Conservation (phyloP, 2,797 vertebrate species). For the Amblyopsis hoosieri region DNA sequence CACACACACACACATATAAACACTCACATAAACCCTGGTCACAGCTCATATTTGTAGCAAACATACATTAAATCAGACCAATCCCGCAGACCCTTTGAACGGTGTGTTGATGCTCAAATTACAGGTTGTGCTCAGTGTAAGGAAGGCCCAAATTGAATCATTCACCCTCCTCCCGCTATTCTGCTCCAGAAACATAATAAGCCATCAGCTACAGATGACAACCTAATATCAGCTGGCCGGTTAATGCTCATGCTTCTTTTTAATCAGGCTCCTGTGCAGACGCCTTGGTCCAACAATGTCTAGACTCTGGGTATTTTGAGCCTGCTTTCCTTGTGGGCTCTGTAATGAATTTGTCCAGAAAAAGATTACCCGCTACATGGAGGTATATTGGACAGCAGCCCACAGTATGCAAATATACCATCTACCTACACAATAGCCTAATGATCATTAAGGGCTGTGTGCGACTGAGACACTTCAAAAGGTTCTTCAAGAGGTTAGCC, state of each 20-base stretch:
- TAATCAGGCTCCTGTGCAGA: conserved; percentile 68
- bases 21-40: conserved; percentile 18
- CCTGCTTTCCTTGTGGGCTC: conserved; percentile 32
- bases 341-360: conserved; percentile 64
- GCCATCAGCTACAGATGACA: conserved; percentile 71
- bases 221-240: conserved; percentile 71
- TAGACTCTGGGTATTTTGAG: conserved; percentile 50
- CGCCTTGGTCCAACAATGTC: conserved; percentile 63
- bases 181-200: conserved; percentile 64
- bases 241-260: conserved; percentile 70
- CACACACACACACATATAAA: conserved; percentile 3
- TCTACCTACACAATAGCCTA: conserved; percentile 37
- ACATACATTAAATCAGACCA: conserved; percentile 59
- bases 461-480: conserved; percentile 28
- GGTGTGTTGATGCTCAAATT: conserved; percentile 63
- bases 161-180: conserved; percentile 51
- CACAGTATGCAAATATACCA: conserved; percentile 29
- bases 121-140: conserved; percentile 53
- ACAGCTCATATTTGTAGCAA: conserved; percentile 38
- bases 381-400: conserved; percentile 59
- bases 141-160: conserved; percentile 48
- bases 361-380: conserved; percentile 58
- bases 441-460: conserved; percentile 49
- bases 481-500: conserved; percentile 35
- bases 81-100: conserved; percentile 53